Evolutionary conservation across 2,797 vertebrate species (phyloP).

Genomic region (Schizopygopsis malacanthus): DNA sequence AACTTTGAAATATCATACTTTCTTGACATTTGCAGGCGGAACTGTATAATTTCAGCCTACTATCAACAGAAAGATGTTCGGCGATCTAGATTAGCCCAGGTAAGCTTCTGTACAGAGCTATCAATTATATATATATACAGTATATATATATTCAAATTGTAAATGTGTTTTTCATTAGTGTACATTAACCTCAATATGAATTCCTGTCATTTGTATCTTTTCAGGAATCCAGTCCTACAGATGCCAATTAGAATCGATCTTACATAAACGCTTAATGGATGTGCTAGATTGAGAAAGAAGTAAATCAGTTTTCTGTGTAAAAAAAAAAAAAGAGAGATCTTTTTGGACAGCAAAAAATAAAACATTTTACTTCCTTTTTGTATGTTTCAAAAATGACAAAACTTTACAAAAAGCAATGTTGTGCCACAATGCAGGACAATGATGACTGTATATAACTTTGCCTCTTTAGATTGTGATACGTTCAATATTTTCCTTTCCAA

Average conservation of each 20-base stretch:
- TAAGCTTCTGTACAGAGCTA: conserved; percentile 19
- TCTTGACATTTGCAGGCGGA: conserved; percentile 72
- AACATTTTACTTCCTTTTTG: conserved; percentile 8
- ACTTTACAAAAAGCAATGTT: conserved; percentile 40
- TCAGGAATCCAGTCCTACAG: conserved; percentile 55
- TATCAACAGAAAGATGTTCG: conserved; percentile 80
- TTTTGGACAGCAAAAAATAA: conserved; percentile 6
- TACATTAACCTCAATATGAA: background rate
- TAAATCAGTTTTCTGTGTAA: conserved; percentile 22
- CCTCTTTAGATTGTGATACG: conserved; percentile 45
- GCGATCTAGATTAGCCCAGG: conserved; percentile 65
- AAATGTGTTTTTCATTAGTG: background rate
- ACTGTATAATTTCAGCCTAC: conserved; percentile 84
- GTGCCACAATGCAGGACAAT: conserved; percentile 20
- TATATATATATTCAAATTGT: background rate
- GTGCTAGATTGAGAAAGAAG: conserved; percentile 22
- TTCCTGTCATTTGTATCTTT: conserved; percentile 40
- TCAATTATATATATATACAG: background rate
- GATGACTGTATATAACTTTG: conserved; percentile 38
- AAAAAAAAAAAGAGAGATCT: background rate
- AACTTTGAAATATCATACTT: conserved; percentile 1
- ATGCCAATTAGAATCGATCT: conserved; percentile 45
- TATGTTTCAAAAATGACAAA: background rate
- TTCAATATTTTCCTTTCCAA: conserved; percentile 46
- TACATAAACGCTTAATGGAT: background rate